Percentiles rank a stretch among this genome's conserved stretches.
Conservation (phyloP, 2,113 vertebrate genomes). For the Macrotis lagotis region DNA sequence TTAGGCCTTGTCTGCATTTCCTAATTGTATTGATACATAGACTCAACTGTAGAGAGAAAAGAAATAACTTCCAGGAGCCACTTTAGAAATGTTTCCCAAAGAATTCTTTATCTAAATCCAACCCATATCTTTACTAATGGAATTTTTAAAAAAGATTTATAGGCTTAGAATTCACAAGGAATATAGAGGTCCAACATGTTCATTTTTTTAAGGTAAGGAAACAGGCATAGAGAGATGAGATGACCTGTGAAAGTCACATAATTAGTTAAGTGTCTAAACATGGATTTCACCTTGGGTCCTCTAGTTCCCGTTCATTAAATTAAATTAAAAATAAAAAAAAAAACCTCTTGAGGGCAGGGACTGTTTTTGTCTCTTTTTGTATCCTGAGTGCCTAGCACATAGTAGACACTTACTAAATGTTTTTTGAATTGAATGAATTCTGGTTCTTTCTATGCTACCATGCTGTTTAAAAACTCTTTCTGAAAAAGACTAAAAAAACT, state of each 20-base stretch:
- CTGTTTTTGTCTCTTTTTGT: neutral
- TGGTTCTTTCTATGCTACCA: neutral
- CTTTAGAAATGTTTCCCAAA: neutral
- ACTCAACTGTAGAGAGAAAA: neutral
- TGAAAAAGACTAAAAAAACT: neutral
- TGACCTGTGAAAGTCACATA: neutral
- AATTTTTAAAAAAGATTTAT: neutral
- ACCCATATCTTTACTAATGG: too few relatives aligned
- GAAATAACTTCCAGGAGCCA: neutral
- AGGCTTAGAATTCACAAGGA: neutral
- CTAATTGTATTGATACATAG: neutral
- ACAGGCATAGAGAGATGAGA: neutral
- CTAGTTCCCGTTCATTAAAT: neutral
- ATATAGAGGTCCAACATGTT: neutral
- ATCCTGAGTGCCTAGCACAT: neutral
- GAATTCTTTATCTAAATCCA: too few relatives aligned
- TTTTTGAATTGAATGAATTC: neutral
- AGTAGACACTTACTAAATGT: neutral
- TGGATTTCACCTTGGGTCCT: neutral
- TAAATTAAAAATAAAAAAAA: too few relatives aligned
- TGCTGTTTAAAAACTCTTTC: neutral
- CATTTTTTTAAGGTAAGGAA: neutral
- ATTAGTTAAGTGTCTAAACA: neutral
- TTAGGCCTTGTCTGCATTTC: neutral
- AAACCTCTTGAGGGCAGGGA: neutral